Conservation (phyloP, 2,888 invertebrate species). For the Luffia ferchaultella region DNA sequence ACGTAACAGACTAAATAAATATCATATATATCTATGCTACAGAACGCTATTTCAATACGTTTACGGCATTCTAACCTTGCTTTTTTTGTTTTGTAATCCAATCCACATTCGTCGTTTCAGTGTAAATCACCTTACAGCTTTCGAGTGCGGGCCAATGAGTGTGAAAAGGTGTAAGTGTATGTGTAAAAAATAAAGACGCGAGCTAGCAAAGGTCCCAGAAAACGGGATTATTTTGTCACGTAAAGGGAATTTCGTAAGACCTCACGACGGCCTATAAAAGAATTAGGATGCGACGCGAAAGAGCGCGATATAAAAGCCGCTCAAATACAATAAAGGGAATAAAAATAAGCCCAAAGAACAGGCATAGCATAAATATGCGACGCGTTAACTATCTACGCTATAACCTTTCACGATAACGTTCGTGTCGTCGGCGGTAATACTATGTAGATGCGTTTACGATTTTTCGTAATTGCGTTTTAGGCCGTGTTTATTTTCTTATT, state of each 20-base stretch:
- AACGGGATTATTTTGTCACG: not conserved
- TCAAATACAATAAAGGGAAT: not conserved
- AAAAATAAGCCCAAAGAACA: not conserved
- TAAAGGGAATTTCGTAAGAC: not conserved
- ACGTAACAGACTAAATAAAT: too few species aligned
- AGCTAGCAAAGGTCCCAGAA: not conserved
- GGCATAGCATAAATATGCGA: not conserved
- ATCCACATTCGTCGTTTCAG: too few species aligned
- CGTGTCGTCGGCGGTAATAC: not conserved
- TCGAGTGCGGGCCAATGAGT: too few species aligned
- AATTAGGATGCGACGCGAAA: not conserved
- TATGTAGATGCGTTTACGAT: not conserved
- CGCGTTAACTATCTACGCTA: not conserved
- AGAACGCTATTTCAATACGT: too few species aligned
- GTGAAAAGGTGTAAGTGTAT: not conserved
- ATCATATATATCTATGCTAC: too few species aligned
- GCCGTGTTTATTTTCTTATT: too few species aligned
- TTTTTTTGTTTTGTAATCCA: too few species aligned
- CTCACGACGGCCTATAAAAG: not conserved
- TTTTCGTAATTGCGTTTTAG: too few species aligned
- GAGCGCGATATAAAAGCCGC: not conserved
- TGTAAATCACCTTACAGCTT: too few species aligned
- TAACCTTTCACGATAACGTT: not conserved
- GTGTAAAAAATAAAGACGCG: not conserved
- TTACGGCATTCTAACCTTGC: too few species aligned